These are phyloP conservation scores for Capitulum mitella DNA, from an alignment of 2,888 invertebrate genomes.

Conservation along the genomic window DNA sequence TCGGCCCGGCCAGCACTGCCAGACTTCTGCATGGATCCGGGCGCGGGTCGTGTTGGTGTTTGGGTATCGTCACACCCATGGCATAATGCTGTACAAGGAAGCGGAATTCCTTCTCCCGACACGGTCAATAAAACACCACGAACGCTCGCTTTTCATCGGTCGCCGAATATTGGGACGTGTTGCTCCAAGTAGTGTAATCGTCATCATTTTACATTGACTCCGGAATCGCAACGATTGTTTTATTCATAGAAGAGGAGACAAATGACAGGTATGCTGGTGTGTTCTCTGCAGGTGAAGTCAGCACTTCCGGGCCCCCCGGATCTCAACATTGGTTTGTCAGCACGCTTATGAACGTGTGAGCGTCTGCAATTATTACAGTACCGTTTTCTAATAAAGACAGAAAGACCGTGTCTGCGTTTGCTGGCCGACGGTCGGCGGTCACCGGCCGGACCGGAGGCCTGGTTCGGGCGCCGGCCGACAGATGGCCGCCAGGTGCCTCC, in stretches of 20 bases:
- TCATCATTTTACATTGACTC: neutral
- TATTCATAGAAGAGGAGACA: neutral
- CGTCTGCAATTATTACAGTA: conserved; percentile 1
- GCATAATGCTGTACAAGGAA: neutral
- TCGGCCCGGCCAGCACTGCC: neutral
- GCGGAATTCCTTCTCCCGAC: neutral
- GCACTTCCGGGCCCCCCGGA: neutral
- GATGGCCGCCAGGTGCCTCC: neutral
- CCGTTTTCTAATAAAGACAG: neutral
- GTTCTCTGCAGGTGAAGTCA: neutral
- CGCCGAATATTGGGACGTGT: neutral
- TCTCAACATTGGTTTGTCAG: neutral
- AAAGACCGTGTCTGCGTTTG: neutral
- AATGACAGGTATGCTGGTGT: neutral
- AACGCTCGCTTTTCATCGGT: neutral
- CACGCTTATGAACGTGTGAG: neutral
- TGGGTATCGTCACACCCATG: neutral
- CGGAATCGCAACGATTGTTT: neutral
- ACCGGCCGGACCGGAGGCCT: neutral
- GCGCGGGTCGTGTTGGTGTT: neutral
- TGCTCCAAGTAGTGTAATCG: neutral
- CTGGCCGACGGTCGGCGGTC: neutral
- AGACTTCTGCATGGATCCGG: neutral
- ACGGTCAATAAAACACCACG: neutral
- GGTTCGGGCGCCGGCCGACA: neutral